Evolutionary conservation across 1,140 invertebrate species (phyloP), one percentile per base, ranked within the genome.

Genomic region (Lutraria rhynchaena): DNA sequence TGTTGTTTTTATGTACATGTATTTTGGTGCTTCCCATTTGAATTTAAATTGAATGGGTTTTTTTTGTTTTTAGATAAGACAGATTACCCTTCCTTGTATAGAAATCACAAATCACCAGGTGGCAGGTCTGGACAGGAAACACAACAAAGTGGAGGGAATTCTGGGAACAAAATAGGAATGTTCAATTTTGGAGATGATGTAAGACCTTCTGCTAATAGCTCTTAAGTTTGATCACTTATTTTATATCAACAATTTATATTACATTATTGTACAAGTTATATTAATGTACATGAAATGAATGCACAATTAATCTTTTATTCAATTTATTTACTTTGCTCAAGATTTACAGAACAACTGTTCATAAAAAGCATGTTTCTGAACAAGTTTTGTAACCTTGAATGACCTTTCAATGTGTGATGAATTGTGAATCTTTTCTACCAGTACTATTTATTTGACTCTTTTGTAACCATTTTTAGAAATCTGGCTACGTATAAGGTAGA

Each of bases 111-210:
- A 35, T 60, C 71, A 60, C 33, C 71, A 74, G 71, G 53, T 19
- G 71, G 70, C 44, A 33, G 24, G 29, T 17, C 41, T 29, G 53
- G 29, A 74, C 55, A 58, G 41, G 71, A 74, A 74, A 37, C 44
- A 41, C 53, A 58, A 60, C 51, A 60, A 44, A 55, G 58, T 60
- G 33, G 55, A 60, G 71, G 55, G 57, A 74, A 46, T 57, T 3
- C 27, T 55, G 71, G 49, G 22, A 46, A 22, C 53, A 74, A 74
- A 60, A 1, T 74, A 46, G 37, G 41, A 60, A 22, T 74, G 55
- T 74, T 74, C 41, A 58, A n/a, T 9, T 74, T 74, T 60, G 41
- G 35, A 57, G 71, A 74, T 57, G 71, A 74, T 74, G 71, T 74
- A 74, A 74, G 71, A 57, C 19, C 7, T 55, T 55, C 11, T 49